Conservation (phyloP, 2,113 vertebrate species). For the Malaclemys terrapin region DNA sequence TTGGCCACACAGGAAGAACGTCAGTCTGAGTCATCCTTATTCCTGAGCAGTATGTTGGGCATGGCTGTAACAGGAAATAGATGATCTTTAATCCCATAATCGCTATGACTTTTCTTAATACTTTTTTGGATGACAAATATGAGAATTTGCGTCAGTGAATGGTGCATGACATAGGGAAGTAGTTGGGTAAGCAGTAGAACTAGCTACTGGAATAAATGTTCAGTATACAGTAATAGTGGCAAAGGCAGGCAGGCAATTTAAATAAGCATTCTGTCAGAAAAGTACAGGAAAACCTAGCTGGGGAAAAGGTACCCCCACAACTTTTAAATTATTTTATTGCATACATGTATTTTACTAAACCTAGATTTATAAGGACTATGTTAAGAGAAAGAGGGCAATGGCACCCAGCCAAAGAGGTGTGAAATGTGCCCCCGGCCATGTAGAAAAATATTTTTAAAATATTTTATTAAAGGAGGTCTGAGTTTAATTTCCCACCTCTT, state of each 20-base stretch:
- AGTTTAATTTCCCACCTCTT: fast-evolving
- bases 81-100: constrained; percentile 31
- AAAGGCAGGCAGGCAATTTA: neutral
- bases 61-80: constrained; percentile 26
- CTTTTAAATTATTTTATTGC: neutral
- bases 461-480: neutral
- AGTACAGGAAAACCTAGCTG: neutral
- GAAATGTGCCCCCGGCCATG: neutral
- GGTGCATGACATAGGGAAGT: neutral
- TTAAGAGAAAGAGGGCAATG: neutral
- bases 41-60: neutral
- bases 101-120: neutral
- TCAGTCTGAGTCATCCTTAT: constrained; percentile 46
- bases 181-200: neutral
- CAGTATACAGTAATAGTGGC: neutral
- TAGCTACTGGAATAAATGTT: neutral
- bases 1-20: neutral
- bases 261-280: neutral
- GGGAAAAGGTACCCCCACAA: neutral
- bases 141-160: constrained; percentile 17
- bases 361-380: neutral
- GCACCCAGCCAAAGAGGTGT: fast-evolving
- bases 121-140: neutral
- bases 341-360: neutral
- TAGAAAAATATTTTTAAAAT: neutral